Evolutionary conservation across 2,113 vertebrate species (phyloP).

Genomic region (Tringa solitaria): DNA sequence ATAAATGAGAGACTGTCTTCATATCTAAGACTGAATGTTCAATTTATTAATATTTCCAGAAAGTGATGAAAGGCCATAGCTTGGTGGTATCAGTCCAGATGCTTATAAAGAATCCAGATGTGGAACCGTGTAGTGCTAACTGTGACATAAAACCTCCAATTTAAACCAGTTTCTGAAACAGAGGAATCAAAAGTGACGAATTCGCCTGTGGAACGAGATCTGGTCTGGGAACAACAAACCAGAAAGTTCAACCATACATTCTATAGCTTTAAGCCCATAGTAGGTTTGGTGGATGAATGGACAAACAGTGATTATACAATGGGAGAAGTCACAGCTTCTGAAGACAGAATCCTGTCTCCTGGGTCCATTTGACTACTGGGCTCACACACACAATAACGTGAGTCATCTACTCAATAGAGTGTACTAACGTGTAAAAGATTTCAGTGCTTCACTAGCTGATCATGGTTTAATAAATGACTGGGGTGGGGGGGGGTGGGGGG

Average conservation of each 20-base stretch:
- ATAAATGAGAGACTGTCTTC: not conserved
- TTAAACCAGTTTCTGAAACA: not conserved
- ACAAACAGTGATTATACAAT: not conserved
- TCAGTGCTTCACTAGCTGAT: not conserved
- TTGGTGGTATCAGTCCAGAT: not conserved
- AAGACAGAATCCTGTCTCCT: not conserved
- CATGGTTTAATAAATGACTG: not conserved
- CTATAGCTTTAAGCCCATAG: fast-evolving
- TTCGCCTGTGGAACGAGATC: not conserved
- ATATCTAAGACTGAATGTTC: not conserved
- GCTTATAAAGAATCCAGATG: not conserved
- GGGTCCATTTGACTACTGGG: not conserved
- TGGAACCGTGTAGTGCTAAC: not conserved
- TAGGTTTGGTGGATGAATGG: not conserved
- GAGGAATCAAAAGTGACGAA: not conserved
- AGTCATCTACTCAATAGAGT: not conserved
- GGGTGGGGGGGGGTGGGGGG: too few species aligned
- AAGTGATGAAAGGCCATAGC: not conserved
- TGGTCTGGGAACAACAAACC: not conserved
- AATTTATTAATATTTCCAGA: not conserved
- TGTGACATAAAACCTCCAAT: not conserved
- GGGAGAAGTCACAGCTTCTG: not conserved
- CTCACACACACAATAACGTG: not conserved
- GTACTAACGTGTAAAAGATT: not conserved
- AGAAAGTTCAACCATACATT: not conserved